A percentile compares a stretch with the other conserved stretches of the same genome.
Conservation (phyloP, 53 echinoderm and acorn worm species). For the Echinarachnius parma region DNA sequence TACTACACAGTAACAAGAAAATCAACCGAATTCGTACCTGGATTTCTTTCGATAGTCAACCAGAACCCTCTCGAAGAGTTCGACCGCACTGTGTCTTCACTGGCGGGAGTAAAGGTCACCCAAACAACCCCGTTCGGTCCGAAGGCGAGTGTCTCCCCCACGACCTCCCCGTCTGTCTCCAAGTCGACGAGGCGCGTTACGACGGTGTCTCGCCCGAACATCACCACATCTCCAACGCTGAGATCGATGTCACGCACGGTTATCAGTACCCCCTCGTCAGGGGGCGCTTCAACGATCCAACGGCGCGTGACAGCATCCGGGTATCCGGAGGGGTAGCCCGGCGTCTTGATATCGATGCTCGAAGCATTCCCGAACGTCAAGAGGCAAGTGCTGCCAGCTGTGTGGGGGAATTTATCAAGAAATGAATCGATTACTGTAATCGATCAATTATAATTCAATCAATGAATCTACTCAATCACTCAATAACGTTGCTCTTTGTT, state of each 20-base stretch:
- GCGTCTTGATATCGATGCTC: constrained; percentile 11
- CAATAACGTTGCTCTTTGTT: too few relatives aligned
- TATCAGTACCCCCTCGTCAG: background rate
- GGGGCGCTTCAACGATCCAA: constrained; percentile 19
- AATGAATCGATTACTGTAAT: too few relatives aligned
- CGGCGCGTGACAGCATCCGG: background rate
- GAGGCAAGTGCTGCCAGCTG: too few relatives aligned
- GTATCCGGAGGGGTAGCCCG: constrained; percentile 22
- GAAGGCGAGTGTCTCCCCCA: constrained; percentile 1
- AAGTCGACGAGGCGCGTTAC: background rate
- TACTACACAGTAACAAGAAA: background rate
- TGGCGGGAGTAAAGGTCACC: background rate
- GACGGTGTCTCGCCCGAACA: background rate
- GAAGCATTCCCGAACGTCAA: too few relatives aligned
- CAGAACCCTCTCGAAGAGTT: constrained; percentile 12
- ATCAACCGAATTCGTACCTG: background rate
- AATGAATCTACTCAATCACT: too few relatives aligned
- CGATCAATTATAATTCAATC: too few relatives aligned
- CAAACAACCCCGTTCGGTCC: background rate
- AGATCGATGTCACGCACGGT: background rate
- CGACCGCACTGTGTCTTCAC: background rate
- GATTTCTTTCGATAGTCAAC: background rate
- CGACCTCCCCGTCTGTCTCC: background rate
- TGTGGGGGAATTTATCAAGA: too few relatives aligned
- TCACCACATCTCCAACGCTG: background rate